These are phyloP conservation scores for Geodia barretti DNA, from an alignment of 37 sponge, comb jelly and placozoan genomes.

Conservation along the genomic window DNA sequence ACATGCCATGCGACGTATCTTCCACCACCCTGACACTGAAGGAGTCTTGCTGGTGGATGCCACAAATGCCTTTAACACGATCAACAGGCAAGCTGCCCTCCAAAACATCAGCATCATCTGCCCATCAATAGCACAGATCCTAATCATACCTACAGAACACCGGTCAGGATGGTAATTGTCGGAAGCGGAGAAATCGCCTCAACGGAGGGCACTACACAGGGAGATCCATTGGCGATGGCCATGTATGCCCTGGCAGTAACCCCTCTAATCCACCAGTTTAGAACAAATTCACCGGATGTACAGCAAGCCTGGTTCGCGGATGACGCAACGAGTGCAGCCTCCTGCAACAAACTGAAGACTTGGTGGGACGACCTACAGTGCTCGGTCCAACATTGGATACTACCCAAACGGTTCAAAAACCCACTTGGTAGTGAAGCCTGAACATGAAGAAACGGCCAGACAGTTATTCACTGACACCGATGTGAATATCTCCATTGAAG, in stretches of 20 bases:
- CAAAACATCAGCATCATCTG: conserved; percentile 24
- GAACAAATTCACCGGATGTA: background rate
- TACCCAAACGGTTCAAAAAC: conserved; percentile 42
- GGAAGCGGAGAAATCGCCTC: conserved; percentile 21
- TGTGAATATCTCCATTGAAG: conserved; percentile 31
- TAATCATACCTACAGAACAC: conserved; percentile 22
- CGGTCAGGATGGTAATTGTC: conserved; percentile 3
- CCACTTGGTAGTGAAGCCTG: conserved; percentile 35
- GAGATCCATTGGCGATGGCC: conserved; percentile 30
- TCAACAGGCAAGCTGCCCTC: conserved; percentile 42
- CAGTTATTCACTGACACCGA: conserved; percentile 28
- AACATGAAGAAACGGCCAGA: conserved; percentile 2
- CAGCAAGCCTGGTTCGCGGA: conserved; percentile 58
- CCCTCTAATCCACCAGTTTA: conserved; percentile 28
- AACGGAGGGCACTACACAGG: conserved; percentile 49
- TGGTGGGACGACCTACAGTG: conserved; percentile 26
- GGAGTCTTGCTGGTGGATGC: conserved; percentile 7
- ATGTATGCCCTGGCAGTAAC: conserved; percentile 35
- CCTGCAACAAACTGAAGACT: background rate
- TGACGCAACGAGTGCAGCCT: conserved; percentile 30
- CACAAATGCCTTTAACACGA: conserved; percentile 35
- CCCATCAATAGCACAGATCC: conserved; percentile 22
- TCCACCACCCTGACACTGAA: background rate
- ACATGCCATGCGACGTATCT: conserved; percentile 3
- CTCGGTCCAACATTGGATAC: conserved; percentile 45